phyloP scores from a whole-genome alignment of 2,797 vertebrate species.

The Eremophila alpestris region DNA sequence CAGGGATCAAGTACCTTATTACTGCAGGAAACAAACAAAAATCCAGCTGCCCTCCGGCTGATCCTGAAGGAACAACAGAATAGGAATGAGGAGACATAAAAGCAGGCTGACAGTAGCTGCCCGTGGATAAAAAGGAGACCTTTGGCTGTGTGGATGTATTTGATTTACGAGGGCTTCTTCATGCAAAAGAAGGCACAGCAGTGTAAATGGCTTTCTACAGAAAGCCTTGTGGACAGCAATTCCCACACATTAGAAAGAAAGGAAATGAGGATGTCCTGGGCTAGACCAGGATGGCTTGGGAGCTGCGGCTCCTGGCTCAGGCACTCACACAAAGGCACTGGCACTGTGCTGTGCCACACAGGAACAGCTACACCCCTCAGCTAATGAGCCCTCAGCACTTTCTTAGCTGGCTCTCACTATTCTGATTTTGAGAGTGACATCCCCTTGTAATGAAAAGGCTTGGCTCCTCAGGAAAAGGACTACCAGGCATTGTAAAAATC shows the following conservation, averaged over 20 bases:
- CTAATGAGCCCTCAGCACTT: not conserved
- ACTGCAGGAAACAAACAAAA: not conserved
- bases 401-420: not conserved
- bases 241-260: not conserved
- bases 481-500: not conserved
- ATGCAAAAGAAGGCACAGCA: not conserved
- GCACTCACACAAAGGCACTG: not conserved
- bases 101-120: not conserved
- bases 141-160: not conserved
- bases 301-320: not conserved
- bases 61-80: not conserved
- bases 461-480: not conserved
- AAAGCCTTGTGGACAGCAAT: not conserved
- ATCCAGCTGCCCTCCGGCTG: not conserved
- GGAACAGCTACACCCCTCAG: not conserved
- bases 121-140: not conserved
- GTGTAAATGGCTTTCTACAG: not conserved
- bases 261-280: not conserved
- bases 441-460: not conserved
- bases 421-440: not conserved
- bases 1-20: not conserved
- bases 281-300: accelerated
- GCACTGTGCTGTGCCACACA: accelerated
- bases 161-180: not conserved
- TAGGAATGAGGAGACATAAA: not conserved